phyloP scores from a whole-genome alignment of 2,797 vertebrate genomes.

The Xiphophorus birchmanni region DNA sequence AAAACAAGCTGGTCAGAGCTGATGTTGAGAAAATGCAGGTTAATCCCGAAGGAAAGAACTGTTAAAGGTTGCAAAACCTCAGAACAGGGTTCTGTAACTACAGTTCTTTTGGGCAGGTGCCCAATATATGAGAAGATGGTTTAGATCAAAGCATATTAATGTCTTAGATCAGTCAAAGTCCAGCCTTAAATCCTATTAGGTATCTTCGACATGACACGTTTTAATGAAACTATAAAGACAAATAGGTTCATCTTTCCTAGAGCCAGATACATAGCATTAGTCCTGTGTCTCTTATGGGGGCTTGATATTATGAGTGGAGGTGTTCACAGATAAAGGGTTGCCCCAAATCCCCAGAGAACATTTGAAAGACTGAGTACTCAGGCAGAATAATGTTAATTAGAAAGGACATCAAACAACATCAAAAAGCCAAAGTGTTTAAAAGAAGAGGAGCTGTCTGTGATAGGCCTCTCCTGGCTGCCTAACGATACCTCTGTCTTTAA shows the following conservation, averaged over 20 bases:
- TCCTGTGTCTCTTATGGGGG: background rate
- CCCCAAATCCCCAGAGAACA: background rate
- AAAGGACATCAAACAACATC: background rate
- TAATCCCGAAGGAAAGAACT: background rate
- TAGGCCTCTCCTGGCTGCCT: background rate
- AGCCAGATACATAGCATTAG: background rate
- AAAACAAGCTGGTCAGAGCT: background rate
- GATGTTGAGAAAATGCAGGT: background rate
- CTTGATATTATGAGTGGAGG: background rate
- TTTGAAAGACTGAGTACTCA: background rate
- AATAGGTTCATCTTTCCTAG: background rate
- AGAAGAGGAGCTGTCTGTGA: background rate
- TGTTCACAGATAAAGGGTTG: background rate
- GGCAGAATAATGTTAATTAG: slow-evolving; percentile 7
- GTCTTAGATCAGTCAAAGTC: background rate
- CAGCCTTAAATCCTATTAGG: background rate
- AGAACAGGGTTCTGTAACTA: background rate
- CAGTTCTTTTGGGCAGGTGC: no score
- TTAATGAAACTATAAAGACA: background rate
- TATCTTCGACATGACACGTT: background rate
- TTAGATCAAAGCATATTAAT: background rate
- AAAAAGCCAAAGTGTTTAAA: slow-evolving; percentile 3
- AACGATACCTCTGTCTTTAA: background rate
- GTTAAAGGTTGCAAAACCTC: background rate
- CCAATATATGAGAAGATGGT: background rate